Evolutionary conservation across 2,113 vertebrate genomes (phyloP), one percentile per base, ranked within the genome.

Genomic region (Ursus arctos): DNA sequence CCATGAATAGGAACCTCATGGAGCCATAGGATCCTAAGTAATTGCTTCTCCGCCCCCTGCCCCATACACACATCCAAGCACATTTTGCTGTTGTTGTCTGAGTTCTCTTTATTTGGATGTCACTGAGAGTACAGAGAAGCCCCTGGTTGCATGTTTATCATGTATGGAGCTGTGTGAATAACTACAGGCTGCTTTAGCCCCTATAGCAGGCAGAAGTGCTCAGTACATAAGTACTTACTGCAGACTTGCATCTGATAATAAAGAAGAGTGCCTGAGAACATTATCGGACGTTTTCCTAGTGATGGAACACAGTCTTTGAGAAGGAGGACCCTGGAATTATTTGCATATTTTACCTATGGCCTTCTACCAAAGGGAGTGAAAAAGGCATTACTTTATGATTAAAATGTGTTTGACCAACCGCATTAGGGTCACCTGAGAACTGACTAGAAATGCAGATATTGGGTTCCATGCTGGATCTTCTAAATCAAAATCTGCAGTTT

Each of bases 401-500:
- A 76, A 40, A 88, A 19, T 88, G 61, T 88, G 49, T 61, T 6
- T 12, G 18, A 31, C 18, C 53, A 51, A 61, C 2, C 36, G 3
- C 49, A 72, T 94, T 59, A 91, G 33, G 10, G 61, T 63, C 65
- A 49, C 80, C 88, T 79, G 43, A 79, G 63, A 95, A 87, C 51
- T 79, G 87, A 71, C 8, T 83, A 74, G 74, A 96, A 95, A 88
- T 79, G 40, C 12, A 47, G 14, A 80, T 63, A 28, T 16, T 88
- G 57, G 24, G 14, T 33, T 94, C 53, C 7, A 36, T 6, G 19
- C 40, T 82, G 63, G n/a, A 76, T 43, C 31, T 57, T 0, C 49
- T 82, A 18, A 81, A 36, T 85, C n/a, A 74, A 1, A 95, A 85
- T 80, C 22, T 92, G 33, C 28, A 21, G 94, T 95, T 77, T 95